phyloP scores from a whole-genome alignment of 2,797 vertebrate genomes.

The Phoxinus dragarum region DNA sequence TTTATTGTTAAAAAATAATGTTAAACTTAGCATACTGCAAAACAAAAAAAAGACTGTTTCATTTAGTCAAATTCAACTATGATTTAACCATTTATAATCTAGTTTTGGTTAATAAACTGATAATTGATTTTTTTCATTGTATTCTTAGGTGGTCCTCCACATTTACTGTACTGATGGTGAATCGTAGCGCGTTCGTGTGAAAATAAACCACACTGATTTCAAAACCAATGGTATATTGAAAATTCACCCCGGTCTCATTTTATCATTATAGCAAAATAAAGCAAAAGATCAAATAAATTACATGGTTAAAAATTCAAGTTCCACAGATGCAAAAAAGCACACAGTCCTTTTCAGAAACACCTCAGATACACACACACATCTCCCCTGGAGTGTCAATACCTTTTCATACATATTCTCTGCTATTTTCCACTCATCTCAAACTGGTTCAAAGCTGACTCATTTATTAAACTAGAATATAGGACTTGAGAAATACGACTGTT shows the following conservation, averaged over 20 bases:
- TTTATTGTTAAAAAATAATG: neutral
- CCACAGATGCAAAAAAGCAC: conserved; percentile 67
- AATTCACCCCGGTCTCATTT: conserved; percentile 78
- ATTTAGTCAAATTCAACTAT: neutral
- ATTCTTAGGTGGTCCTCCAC: neutral
- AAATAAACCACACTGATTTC: conserved; percentile 66
- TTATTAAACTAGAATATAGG: neutral
- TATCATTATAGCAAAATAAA: conserved; percentile 78
- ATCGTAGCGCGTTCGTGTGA: conserved; percentile 34
- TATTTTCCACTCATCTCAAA: conserved; percentile 1
- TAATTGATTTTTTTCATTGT: neutral
- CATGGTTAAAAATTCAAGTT: conserved; percentile 73
- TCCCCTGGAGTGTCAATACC: neutral
- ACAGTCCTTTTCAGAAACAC: conserved; percentile 68
- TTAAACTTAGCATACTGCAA: neutral
- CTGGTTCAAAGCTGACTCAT: conserved; percentile 6
- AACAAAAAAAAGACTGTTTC: neutral
- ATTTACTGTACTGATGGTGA: neutral
- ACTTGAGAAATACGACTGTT: conserved; percentile 8
- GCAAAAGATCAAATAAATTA: conserved; percentile 72
- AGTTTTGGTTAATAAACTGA: neutral
- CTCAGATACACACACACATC: conserved; percentile 4
- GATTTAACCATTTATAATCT: neutral
- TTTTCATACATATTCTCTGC: conserved; percentile 31
- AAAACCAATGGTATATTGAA: conserved; percentile 79